Base-by-base conservation (phyloP, 1,140 invertebrate species). In the Drosophila melanica region DNA sequence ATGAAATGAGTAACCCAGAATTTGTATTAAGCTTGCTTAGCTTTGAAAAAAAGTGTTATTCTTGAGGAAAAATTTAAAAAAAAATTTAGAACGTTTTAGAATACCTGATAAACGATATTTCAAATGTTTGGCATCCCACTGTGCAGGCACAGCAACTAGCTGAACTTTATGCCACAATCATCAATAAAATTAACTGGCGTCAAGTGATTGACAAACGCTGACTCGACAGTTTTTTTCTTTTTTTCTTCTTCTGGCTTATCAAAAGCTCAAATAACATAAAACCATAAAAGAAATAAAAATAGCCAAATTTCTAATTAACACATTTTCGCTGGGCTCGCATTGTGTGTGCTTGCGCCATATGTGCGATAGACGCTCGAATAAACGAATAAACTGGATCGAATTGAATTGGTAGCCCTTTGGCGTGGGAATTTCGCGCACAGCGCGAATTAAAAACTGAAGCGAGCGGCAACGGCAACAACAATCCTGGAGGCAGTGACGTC, bases 401-500 rank as follows among this genome's bases (percentile, higher is more conserved):
- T 63, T 59, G 71, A 62, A 41, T 44, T 48, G 44, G 66, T 27
- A 57, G 58, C 66, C 75, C 67, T 70, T 71, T 64, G 75, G 73
- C 79, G 84, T 87, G 84, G 84, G 84, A 87, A 68, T 68, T 59
- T 68, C 62, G 23, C 51, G 51, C 16, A 54, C 44, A 41, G 7
- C 47, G 47, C 35, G 39, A 44, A 72, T 67, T 41, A 58, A 63
- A 59, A 75, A 37, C 27, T 33, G 5, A 33, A 66, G 39, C 16
- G 16, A 33, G 44, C 14, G 53, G 27, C 47, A 66, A 63, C 20
- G 63, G 37, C 11, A 64, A 65, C 53, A 66, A 70, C 64, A 72
- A 71, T 70, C 63, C 60, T 71, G 87, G 75, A 90, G 87, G 87
- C 87, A 75, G 86, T 80, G 75, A 90, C 78, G 89, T 57, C 74